Percentiles rank a stretch among this genome's conserved stretches.
These are phyloP conservation scores for Drosophila kanapiae DNA, from an alignment of 1,140 invertebrate species.

Conservation along the genomic window DNA sequence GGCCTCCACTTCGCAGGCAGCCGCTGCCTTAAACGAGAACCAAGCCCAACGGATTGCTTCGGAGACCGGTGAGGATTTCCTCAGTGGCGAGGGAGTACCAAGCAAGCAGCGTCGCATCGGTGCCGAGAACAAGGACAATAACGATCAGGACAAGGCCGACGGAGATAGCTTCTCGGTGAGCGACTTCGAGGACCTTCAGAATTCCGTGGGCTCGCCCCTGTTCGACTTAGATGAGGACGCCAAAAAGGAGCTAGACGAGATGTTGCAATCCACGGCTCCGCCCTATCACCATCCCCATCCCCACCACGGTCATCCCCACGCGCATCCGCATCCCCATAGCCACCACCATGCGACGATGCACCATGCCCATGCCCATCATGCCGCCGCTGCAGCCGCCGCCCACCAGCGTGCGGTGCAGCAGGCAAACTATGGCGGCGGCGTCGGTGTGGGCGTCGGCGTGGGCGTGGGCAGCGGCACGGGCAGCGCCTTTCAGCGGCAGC, in stretches of 20 bases:
- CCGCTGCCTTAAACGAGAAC: slow-evolving; percentile 61
- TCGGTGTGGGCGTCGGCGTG: slow-evolving; percentile 35
- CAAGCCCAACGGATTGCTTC: slow-evolving; percentile 40
- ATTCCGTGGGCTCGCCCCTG: slow-evolving; percentile 77
- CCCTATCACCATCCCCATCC: slow-evolving; percentile 68
- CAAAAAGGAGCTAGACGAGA: slow-evolving; percentile 83
- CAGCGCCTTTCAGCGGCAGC: slow-evolving; percentile 82
- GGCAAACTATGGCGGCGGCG: slow-evolving; percentile 50
- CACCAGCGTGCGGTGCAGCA: slow-evolving; percentile 64
- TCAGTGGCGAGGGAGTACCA: slow-evolving; percentile 14
- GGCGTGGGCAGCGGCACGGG: slow-evolving; percentile 70
- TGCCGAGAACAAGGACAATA: slow-evolving; percentile 22
- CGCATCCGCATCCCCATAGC: slow-evolving; percentile 48
- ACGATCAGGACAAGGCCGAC: slow-evolving; percentile 32
- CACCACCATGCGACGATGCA: slow-evolving; percentile 46
- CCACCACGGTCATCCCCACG: slow-evolving; percentile 49
- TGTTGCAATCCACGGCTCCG: slow-evolving; percentile 83
- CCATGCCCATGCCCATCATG: slow-evolving; percentile 63
- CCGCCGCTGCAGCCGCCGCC: slow-evolving; percentile 49
- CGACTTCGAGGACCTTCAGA: slow-evolving; percentile 73
- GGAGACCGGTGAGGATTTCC: slow-evolving; percentile 69
- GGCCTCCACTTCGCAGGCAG: slow-evolving; percentile 81
- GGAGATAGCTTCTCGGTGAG: slow-evolving; percentile 48
- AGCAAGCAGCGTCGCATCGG: slow-evolving; percentile 19
- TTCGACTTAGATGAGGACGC: slow-evolving; percentile 85